Evolutionary conservation across 2,797 vertebrate species (phyloP), one percentile per base, ranked within the genome.

Genomic region (Channa striata): DNA sequence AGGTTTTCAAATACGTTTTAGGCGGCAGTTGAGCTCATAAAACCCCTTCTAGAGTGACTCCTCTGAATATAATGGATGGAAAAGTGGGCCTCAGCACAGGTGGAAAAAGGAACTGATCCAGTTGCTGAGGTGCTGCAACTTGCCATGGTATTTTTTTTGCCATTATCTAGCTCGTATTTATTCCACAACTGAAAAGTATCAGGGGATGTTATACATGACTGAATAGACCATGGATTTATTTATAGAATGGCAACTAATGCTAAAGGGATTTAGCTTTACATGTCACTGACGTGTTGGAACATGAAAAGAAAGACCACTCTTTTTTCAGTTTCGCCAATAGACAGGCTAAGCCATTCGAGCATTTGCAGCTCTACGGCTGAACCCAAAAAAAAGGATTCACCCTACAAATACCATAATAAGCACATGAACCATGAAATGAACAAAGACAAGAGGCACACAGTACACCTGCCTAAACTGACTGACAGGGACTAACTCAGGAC

Each of bases 1-100:
- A 42, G 66, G 78, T 72, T 85, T 87, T 85, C 50, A 77, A 80
- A 75, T 72, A 75, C 46, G 65, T 73, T 68, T 78, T 59, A 75
- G 71, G 63, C 72, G 63, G 49, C 57, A 71, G 59, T 56, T 62
- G 47, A 84, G 74, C 70, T 78, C 63, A 79, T 80, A 84, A 88
- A 90, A 82, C 40, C n/a, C 63, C 40, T 68, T 74, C 59, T 60
- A 54, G 57, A 73, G 62, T 72, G 59, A 84, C 76, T 71, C 36
- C 52, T 69, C 34, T 59, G 25, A 69, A 59, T 72, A 19, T 8
- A 62, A 20, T 48, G 60, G 50, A 80, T 71, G 77, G 74, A 78
- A 88, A 85, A 69, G 43, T 44, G 42, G 57, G 56, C 59, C 59
- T 73, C 34, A 40, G 60, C 65, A 79, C 78, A 78, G 83, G 82